A percentile compares a stretch with the other conserved stretches of the same genome.
Conservation (phyloP, 2,113 vertebrate species). For the Cacatua alba region DNA sequence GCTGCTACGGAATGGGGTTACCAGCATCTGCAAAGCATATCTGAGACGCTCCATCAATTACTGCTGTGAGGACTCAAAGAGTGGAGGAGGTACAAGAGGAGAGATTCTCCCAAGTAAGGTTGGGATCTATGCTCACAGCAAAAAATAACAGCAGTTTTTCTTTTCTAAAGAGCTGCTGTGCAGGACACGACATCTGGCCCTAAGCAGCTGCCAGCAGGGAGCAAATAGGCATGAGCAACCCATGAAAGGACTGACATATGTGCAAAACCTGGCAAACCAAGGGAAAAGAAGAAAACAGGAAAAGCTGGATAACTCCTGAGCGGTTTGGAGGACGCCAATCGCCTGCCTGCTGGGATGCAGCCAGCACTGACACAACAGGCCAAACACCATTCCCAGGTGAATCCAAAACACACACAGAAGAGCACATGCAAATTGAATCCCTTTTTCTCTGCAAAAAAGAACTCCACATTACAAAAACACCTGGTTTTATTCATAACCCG, state of each 20-base stretch:
- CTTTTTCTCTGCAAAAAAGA: neutral
- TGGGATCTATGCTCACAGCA: neutral
- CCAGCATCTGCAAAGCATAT: conserved; percentile 17
- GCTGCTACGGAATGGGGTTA: fast-evolving
- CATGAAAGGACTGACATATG: neutral
- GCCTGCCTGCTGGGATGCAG: neutral
- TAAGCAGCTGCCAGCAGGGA: neutral
- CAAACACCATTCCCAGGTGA: neutral
- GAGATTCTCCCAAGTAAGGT: neutral
- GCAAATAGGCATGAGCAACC: neutral
- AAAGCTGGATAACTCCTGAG: neutral
- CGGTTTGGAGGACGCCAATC: neutral
- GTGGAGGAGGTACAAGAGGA: neutral
- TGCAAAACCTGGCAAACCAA: neutral
- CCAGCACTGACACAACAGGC: neutral
- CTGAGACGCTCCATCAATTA: neutral
- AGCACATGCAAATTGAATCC: fast-evolving
- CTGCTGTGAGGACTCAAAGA: neutral
- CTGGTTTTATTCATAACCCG: neutral
- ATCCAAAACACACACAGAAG: neutral
- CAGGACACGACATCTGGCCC: neutral
- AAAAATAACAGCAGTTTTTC: neutral
- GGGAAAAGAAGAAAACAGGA: neutral
- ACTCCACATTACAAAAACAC: fast-evolving
- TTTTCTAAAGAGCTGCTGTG: neutral